A percentile compares a stretch with the other conserved stretches of the same genome.
These are phyloP conservation scores for Lepisosteus osseus DNA, from an alignment of 2,113 vertebrate species.

Conservation along the genomic window DNA sequence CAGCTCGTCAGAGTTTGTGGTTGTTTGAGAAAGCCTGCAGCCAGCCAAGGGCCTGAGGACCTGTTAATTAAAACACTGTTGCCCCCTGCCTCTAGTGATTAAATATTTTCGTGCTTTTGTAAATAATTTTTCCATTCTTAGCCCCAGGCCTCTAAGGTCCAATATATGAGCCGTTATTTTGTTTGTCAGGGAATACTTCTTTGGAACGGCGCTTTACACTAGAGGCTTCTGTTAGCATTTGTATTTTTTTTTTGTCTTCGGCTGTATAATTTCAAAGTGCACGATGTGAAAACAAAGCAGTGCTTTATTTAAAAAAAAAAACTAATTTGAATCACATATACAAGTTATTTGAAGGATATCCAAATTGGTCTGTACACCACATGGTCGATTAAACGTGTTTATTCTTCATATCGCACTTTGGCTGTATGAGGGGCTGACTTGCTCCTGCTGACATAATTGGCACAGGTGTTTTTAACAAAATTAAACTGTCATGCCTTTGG, in stretches of 20 bases:
- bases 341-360: no score
- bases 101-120: constrained; percentile 97
- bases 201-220: constrained; percentile 58
- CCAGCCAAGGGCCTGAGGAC: constrained; percentile 87
- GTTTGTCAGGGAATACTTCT: constrained; percentile 67
- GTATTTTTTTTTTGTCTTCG: constrained; percentile 35
- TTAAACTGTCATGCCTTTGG: no score
- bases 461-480: no score
- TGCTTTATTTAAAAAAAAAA: no score
- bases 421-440: no score
- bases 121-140: constrained; percentile 94
- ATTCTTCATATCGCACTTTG: no score
- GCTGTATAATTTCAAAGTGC: background rate
- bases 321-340: no score
- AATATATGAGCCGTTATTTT: constrained; percentile 72
- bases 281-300: background rate
- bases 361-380: no score
- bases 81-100: constrained; percentile 91
- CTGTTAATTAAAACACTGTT: constrained; percentile 94
- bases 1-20: constrained; percentile 80
- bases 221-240: constrained; percentile 61
- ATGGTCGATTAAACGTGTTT: no score
- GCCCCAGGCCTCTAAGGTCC: constrained; percentile 81
- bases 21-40: constrained; percentile 88
- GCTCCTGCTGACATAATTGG: no score